Conservation (phyloP, 2,797 vertebrate genomes). For the Aldrovandia affinis region DNA sequence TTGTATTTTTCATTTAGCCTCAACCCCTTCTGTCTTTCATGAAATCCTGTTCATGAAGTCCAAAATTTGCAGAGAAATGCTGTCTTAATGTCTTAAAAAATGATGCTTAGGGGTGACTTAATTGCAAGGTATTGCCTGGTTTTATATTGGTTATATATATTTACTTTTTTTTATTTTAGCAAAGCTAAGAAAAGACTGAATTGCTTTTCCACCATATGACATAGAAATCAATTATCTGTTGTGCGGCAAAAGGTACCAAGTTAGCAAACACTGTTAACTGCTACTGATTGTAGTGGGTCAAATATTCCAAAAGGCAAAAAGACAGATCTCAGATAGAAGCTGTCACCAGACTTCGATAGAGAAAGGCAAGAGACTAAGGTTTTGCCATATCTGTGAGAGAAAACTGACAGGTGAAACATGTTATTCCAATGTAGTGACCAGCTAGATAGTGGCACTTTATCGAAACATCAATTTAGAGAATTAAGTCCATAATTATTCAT, state of each 20-base stretch:
- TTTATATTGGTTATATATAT: neutral
- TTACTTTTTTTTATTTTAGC: neutral
- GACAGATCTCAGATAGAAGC: neutral
- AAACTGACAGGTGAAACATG: neutral
- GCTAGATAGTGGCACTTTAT: slow-evolving; percentile 14
- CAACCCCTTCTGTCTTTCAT: neutral
- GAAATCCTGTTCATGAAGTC: neutral
- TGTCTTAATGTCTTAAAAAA: neutral
- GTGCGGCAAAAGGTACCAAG: neutral
- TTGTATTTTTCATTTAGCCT: neutral
- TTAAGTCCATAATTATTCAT: slow-evolving; percentile 17
- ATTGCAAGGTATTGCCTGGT: neutral
- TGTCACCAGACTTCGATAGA: neutral
- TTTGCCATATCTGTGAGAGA: neutral
- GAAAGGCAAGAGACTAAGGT: neutral
- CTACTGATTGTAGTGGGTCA: neutral
- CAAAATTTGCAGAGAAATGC: neutral
- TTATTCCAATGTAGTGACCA: neutral
- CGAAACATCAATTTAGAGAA: slow-evolving; percentile 6
- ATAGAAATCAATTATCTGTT: slow-evolving; percentile 6
- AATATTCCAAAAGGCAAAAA: neutral
- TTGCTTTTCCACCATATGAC: neutral
- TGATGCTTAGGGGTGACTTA: neutral
- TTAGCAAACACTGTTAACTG: slow-evolving; percentile 5
- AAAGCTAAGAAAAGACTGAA: neutral